A percentile compares a stretch with the other conserved stretches of the same genome.
Evolutionary conservation across 2,888 invertebrate species (phyloP).

Genomic region (Drosophila kanekoi): DNA sequence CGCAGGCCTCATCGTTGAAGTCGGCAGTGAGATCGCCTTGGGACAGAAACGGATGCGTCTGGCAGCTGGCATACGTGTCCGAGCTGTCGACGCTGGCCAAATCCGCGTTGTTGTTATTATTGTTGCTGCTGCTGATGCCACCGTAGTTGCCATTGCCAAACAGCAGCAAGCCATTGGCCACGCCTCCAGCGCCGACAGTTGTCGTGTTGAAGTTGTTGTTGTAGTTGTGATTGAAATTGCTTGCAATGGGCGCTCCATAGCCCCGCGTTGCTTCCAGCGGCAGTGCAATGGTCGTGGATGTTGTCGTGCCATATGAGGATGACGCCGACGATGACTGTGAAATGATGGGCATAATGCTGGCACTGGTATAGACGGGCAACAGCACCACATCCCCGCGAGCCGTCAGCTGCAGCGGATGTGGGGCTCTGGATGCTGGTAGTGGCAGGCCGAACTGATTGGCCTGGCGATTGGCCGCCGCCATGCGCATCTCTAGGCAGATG

Average conservation of each 20-base stretch:
- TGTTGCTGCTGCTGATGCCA: slow-evolving; percentile 79
- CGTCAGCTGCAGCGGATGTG: slow-evolving; percentile 45
- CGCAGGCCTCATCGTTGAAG: slow-evolving; percentile 85
- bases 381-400: slow-evolving; percentile 32
- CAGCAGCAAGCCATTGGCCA: slow-evolving; percentile 57
- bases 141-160: slow-evolving; percentile 69
- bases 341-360: slow-evolving; percentile 72
- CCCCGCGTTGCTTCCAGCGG: slow-evolving; percentile 83
- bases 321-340: slow-evolving; percentile 83
- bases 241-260: slow-evolving; percentile 76
- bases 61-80: slow-evolving; percentile 98
- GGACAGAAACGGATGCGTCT: slow-evolving; percentile 97
- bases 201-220: slow-evolving; percentile 83
- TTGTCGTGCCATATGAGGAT: slow-evolving; percentile 84
- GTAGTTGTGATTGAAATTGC: slow-evolving; percentile 83
- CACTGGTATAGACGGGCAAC: slow-evolving; percentile 52
- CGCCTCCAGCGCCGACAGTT: slow-evolving; percentile 66
- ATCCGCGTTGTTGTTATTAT: slow-evolving; percentile 85
- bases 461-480: slow-evolving; percentile 70
- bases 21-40: slow-evolving; percentile 90
- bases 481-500: slow-evolving; percentile 92
- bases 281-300: slow-evolving; percentile 84
- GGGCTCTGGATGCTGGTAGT: slow-evolving; percentile 63
- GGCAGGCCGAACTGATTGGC: slow-evolving; percentile 73
- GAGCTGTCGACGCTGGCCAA: slow-evolving; percentile 90